Evolutionary conservation across 2,888 invertebrate genomes (phyloP).

Genomic region (Morpho helenor): DNA sequence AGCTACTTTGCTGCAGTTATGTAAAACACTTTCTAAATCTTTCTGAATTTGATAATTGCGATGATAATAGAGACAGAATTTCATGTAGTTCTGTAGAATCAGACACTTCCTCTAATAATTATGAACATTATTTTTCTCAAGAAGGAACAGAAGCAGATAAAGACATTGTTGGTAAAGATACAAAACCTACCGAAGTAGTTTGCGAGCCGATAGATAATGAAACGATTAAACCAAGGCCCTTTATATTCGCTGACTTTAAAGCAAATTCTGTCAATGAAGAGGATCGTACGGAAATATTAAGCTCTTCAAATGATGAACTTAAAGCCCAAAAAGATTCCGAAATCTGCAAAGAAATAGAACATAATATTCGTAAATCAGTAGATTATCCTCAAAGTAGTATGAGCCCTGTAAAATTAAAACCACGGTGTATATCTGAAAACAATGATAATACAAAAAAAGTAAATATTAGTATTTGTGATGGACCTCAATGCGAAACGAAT

Average conservation of each 20-base stretch:
- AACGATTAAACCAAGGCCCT: slow-evolving; percentile 59
- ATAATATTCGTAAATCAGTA: slow-evolving; percentile 15
- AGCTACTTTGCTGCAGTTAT: slow-evolving; percentile 78
- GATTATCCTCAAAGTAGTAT: slow-evolving; percentile 22
- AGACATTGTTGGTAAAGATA: slow-evolving; percentile 6
- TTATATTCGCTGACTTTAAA: slow-evolving; percentile 80
- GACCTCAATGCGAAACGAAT: slow-evolving; percentile 46
- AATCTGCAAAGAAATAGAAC: neutral
- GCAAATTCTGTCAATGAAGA: slow-evolving; percentile 44
- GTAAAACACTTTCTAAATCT: slow-evolving; percentile 66
- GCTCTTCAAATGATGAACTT: slow-evolving; percentile 18
- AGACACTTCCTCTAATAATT: slow-evolving; percentile 62
- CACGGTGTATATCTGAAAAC: slow-evolving; percentile 40
- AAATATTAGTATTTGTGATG: slow-evolving; percentile 64
- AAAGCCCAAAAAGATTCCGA: neutral
- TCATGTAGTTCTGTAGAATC: slow-evolving; percentile 63
- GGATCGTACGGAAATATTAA: slow-evolving; percentile 32
- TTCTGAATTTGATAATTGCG: slow-evolving; percentile 61
- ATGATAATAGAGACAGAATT: slow-evolving; percentile 49
- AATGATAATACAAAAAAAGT: slow-evolving; percentile 54
- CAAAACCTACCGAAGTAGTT: slow-evolving; percentile 21
- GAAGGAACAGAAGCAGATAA: slow-evolving; percentile 27
- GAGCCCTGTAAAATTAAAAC: slow-evolving; percentile 29
- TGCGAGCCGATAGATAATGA: slow-evolving; percentile 26
- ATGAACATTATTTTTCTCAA: slow-evolving; percentile 54